phyloP scores from a whole-genome alignment of 2,113 vertebrate genomes.

The Marmota flaviventris region DNA sequence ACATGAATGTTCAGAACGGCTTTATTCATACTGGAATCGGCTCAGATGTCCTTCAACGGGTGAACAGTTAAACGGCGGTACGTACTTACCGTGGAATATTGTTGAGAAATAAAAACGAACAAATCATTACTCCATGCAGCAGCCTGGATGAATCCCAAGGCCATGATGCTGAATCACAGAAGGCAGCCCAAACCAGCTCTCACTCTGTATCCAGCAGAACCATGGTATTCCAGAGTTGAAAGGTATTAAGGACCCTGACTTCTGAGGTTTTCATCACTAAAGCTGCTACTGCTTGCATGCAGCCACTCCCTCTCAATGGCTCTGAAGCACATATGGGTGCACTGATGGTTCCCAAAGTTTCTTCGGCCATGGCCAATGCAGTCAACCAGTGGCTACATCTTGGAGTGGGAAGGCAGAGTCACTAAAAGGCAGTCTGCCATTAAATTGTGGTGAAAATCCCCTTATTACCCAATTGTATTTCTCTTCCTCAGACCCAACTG shows the following conservation, averaged over 20 bases:
- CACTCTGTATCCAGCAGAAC: not conserved
- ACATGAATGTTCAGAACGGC: not conserved
- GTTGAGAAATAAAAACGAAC: not conserved
- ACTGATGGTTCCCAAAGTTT: not conserved
- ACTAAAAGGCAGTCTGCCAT: constrained; percentile 5
- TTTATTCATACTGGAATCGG: constrained; percentile 10
- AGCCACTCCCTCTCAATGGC: not conserved
- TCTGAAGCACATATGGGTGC: not conserved
- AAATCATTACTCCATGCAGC: not conserved
- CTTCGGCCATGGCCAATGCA: not conserved
- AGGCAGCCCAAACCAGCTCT: constrained; percentile 22
- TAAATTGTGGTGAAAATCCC: not conserved
- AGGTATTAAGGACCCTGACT: not conserved
- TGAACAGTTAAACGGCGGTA: not conserved
- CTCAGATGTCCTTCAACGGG: not conserved
- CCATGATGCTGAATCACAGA: not conserved
- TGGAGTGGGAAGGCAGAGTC: not conserved
- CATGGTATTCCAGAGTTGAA: not conserved
- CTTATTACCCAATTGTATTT: not conserved
- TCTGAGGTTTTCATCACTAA: not conserved
- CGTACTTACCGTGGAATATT: not conserved
- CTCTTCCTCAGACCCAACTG: not conserved
- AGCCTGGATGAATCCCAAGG: not conserved
- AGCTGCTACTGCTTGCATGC: not conserved
- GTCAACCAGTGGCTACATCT: not conserved